Base-by-base conservation (phyloP, 1,140 invertebrate species). In the Triops cancriformis region DNA sequence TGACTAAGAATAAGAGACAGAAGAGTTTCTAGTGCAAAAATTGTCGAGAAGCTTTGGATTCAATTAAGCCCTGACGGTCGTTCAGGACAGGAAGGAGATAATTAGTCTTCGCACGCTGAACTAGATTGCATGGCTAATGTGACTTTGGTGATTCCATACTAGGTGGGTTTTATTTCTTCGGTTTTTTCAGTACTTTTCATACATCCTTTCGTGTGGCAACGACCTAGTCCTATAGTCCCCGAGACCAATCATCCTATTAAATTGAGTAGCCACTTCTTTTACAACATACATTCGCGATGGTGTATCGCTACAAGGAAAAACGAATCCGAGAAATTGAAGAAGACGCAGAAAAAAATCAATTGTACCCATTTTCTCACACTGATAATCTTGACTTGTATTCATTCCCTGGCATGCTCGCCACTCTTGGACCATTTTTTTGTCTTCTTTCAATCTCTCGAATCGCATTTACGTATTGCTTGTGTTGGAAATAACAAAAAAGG, bases 71-170 rank as follows among this genome's bases (percentile, higher is more conserved):
- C 51, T 23, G n/a, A 64, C 51, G 51, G 51, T 64, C 51, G 51
- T 64, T 64, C 51, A 64, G 51, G 9, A 64, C 51, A 64, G 51
- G 51, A 64, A 23, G 51, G 18, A 64, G 51, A 23, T 64, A 64
- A 64, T 64, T 64, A 64, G 51, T 23, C 51, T 64, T 64, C 23
- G 51, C 51, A 64, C 51, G 51, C 51, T 64, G 51, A 64, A 64
- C 51, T 23, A 64, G 51, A 64, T 64, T 64, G 51, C 51, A 64
- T 64, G 51, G 51, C 51, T 64, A 64, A 64, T 64, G 51, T 64
- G 51, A 64, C 51, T 64, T 64, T 64, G 51, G 18, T 64, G 51
- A 64, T 64, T 64, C 51, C 51, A n/a, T 64, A 64, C 51, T 64
- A n/a, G 51, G 51, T 64, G 14, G 31, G 23, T 64, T 64, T 64